phyloP scores from a whole-genome alignment of 2,888 invertebrate species.

The Abrostola tripartita region DNA sequence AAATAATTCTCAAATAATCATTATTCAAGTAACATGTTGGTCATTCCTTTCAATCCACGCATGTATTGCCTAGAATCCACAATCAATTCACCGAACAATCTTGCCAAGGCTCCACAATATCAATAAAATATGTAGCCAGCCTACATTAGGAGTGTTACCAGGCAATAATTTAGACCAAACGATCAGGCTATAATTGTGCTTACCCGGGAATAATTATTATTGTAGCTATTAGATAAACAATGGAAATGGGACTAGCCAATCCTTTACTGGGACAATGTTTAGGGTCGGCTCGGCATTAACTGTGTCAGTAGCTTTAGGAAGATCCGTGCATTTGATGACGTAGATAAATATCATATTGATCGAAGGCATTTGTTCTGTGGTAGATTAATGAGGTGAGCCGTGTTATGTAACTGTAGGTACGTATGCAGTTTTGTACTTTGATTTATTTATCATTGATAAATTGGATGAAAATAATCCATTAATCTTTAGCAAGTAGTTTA shows the following conservation, averaged over 20 bases:
- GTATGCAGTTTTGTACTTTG: no score
- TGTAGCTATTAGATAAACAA: slow-evolving; percentile 26
- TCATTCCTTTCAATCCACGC: slow-evolving; percentile 1
- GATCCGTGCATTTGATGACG: neutral
- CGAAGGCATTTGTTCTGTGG: no score
- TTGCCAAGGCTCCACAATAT: slow-evolving; percentile 2
- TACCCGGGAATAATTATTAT: slow-evolving; percentile 32
- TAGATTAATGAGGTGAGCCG: no score
- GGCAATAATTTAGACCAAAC: slow-evolving; percentile 28
- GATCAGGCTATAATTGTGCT: slow-evolving; percentile 33
- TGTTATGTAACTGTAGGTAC: no score
- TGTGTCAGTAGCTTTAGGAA: neutral
- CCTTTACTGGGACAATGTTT: slow-evolving; percentile 1
- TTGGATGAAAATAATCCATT: no score
- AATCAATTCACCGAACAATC: slow-evolving; percentile 4
- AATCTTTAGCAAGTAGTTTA: no score
- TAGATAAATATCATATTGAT: neutral
- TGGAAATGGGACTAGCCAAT: slow-evolving; percentile 1
- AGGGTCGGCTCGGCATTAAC: neutral
- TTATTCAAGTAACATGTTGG: slow-evolving; percentile 4
- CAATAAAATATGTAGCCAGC: slow-evolving; percentile 42
- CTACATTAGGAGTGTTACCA: slow-evolving; percentile 21
- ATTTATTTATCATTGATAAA: no score
- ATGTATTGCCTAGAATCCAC: neutral
- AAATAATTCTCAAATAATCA: slow-evolving; percentile 2